Evolutionary conservation across 2,888 invertebrate genomes (phyloP), one percentile per base, ranked within the genome.

Genomic region (Acholoe squamosa): DNA sequence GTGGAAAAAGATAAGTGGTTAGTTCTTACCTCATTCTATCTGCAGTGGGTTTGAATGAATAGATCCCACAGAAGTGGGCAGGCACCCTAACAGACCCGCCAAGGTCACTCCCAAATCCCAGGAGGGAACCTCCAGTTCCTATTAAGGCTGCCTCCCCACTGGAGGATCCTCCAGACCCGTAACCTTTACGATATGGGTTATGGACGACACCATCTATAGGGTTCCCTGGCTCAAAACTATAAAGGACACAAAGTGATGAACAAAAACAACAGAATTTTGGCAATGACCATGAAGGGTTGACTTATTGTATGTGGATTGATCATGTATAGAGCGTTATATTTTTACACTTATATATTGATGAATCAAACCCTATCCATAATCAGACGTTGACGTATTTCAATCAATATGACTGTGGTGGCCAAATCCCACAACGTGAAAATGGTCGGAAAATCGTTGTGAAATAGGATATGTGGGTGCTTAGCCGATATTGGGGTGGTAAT

Each of bases 1-100:
- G n/a, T n/a, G n/a, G n/a, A n/a, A n/a, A n/a, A n/a, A 54, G 54
- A 54, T 54, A 54, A 76, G 12, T n/a, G n/a, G n/a, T 16, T 25
- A n/a, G n/a, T 16, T 76, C 94, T 3, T 93, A 7, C 96, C 96
- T 94, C 7, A 95, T 56, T 71, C 95, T 93, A 33, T 93, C 93
- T n/a, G 91, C 61, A 0, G 96, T 95, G 5, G 96, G 95, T 92
- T 96, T 96, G 52, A 96, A 91, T n/a, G 95, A 95, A 52, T 93
- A 94, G 1, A 88, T 28, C 22, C 88, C 88, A 28, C 88, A 88
- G 88, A 43, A 56, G 28, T 52, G 54, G 12, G 88, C 52, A 52
- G 88, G 88, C 0, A 88, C 56, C 33, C 88, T 52, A 22, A 88
- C 28, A 28, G 54, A 56, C 12, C 88, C 88, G 0, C 54, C 88